Evolutionary conservation across 2,888 invertebrate species (phyloP).

Genomic region (Brachyopa scutellaris): DNA sequence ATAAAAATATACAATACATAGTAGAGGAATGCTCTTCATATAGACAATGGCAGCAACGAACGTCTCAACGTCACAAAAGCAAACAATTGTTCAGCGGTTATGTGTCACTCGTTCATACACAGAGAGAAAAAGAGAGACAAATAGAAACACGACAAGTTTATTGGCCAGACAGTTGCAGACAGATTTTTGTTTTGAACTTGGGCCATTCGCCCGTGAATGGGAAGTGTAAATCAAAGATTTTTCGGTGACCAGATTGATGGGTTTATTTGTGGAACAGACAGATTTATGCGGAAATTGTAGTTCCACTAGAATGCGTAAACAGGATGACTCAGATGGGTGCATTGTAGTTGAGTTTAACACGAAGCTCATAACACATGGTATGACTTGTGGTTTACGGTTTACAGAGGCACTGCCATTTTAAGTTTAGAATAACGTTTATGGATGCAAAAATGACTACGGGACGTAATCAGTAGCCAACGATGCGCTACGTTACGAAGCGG

Average conservation of each 20-base stretch:
- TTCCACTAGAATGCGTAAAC: not conserved
- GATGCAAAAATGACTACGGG: no score
- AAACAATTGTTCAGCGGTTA: constrained; percentile 48
- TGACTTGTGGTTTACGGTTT: no score
- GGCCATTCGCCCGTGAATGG: not conserved
- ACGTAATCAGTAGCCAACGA: no score
- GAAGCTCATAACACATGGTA: no score
- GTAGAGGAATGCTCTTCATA: not conserved
- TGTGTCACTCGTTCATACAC: no score
- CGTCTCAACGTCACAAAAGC: constrained; percentile 32
- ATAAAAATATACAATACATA: constrained; percentile 6
- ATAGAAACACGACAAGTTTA: constrained; percentile 66
- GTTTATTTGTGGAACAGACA: constrained; percentile 6
- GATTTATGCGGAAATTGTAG: no score
- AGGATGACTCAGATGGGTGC: no score
- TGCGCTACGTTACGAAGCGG: no score
- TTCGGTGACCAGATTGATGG: constrained; percentile 45
- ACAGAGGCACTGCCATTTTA: no score
- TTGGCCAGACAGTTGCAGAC: constrained; percentile 58
- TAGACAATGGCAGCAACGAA: constrained; percentile 25
- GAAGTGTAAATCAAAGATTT: constrained; percentile 15
- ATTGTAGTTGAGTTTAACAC: no score
- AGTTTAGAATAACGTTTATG: no score
- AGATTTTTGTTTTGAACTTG: constrained; percentile 53
- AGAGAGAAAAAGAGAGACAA: no score